Evolutionary conservation across 2,797 vertebrate species (phyloP).

Genomic region (Acropternis orthonyx): DNA sequence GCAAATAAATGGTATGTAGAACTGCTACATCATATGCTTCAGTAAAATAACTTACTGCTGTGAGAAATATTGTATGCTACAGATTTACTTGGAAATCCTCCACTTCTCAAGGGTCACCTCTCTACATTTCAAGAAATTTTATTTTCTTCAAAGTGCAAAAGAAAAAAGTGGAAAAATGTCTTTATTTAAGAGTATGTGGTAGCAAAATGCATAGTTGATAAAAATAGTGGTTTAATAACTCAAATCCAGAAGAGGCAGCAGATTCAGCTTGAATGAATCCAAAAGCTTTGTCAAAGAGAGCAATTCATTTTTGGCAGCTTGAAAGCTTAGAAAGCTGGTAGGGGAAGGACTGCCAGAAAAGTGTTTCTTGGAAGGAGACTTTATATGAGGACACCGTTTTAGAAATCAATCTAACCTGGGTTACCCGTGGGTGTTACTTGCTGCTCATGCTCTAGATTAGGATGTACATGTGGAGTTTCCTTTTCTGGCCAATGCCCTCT

Average conservation of each 20-base stretch:
- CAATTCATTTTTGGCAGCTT: slow-evolving; percentile 15
- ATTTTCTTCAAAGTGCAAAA: background rate
- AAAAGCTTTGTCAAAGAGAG: slow-evolving; percentile 42
- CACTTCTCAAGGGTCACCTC: background rate
- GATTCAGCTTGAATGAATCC: slow-evolving; percentile 6
- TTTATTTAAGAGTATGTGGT: background rate
- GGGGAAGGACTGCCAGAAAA: background rate
- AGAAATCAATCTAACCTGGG: background rate
- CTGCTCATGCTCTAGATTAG: background rate
- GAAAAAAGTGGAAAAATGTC: background rate
- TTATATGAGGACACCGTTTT: background rate
- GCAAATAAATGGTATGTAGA: background rate
- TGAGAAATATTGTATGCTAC: background rate
- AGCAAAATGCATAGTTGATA: background rate
- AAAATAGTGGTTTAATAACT: slow-evolving; percentile 19
- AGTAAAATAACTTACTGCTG: background rate
- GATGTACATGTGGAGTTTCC: background rate
- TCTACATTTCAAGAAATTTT: background rate
- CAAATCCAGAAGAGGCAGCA: background rate
- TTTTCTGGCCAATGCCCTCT: background rate
- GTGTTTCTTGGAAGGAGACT: background rate
- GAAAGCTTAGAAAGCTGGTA: background rate
- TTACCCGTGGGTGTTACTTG: background rate
- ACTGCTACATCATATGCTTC: background rate
- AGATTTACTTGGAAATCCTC: background rate